These are phyloP conservation scores for Poeciliopsis prolifica DNA, from an alignment of 2,113 vertebrate species.

Conservation along the genomic window DNA sequence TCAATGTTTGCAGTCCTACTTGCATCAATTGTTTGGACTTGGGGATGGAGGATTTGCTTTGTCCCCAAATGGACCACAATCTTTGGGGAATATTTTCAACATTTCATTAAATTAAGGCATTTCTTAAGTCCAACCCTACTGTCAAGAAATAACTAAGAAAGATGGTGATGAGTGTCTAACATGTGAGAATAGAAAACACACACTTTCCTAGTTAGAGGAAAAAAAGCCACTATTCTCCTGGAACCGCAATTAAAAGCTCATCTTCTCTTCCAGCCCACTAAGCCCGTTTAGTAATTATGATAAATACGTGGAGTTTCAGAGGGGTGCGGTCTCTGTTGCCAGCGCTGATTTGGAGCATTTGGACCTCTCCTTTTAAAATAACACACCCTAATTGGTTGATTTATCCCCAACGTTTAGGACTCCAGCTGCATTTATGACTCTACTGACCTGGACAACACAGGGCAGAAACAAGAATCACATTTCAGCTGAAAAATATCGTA, in stretches of 20 bases:
- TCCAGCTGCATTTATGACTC: slow-evolving; percentile 65
- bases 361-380: slow-evolving; percentile 64
- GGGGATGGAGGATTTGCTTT: no score
- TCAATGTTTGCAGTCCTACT: background rate
- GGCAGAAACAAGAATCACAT: slow-evolving; percentile 8
- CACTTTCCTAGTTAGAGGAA: slow-evolving; percentile 2
- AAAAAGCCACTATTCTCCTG: slow-evolving; percentile 29
- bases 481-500: background rate
- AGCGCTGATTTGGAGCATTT: slow-evolving; percentile 58
- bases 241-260: slow-evolving; percentile 62
- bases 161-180: background rate
- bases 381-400: slow-evolving; percentile 70
- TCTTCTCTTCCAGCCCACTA: slow-evolving; percentile 51
- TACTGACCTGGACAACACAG: slow-evolving; percentile 37
- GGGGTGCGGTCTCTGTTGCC: slow-evolving; percentile 32
- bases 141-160: background rate
- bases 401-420: slow-evolving; percentile 64
- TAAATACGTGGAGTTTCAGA: slow-evolving; percentile 61
- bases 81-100: background rate
- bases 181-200: slow-evolving; percentile 27
- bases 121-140: background rate
- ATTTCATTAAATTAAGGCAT: background rate
- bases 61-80: background rate
- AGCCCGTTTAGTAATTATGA: slow-evolving; percentile 68
- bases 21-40: background rate